Conservation (phyloP, 2,797 vertebrate species). For the Prionace glauca region DNA sequence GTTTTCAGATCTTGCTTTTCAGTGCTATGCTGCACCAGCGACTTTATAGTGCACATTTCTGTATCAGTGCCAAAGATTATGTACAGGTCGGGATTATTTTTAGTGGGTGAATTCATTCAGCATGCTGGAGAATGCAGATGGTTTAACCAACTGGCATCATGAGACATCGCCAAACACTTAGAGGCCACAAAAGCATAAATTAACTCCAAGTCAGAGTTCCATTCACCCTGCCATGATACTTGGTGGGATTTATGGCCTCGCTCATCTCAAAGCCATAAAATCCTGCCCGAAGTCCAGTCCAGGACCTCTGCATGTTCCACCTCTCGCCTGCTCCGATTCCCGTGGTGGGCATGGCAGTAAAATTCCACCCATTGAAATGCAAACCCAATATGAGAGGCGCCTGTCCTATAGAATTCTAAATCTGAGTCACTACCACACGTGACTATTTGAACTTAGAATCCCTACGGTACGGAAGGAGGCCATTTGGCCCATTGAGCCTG, state of each 20-base stretch:
- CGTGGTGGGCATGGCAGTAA: too few relatives aligned
- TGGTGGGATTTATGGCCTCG: too few relatives aligned
- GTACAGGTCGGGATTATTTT: conserved; percentile 15
- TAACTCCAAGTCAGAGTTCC: not conserved
- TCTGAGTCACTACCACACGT: not conserved
- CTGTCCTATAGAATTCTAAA: not conserved
- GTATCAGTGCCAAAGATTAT: not conserved
- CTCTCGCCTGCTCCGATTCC: too few relatives aligned
- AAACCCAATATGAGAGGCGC: not conserved
- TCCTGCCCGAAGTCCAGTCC: too few relatives aligned
- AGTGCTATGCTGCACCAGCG: not conserved
- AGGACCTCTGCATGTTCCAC: too few relatives aligned
- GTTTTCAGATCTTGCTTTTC: not conserved
- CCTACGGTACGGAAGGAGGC: too few relatives aligned
- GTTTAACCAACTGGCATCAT: not conserved
- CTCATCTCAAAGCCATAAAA: too few relatives aligned
- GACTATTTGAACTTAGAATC: too few relatives aligned
- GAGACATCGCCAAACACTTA: not conserved
- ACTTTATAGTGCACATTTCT: not conserved
- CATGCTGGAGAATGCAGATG: not conserved
- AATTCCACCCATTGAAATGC: not conserved
- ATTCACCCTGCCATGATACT: not conserved
- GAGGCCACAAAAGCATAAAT: too few relatives aligned
- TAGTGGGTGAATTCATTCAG: not conserved
- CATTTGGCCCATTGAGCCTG: too few relatives aligned